Base-by-base conservation (phyloP, 2,888 invertebrate genomes). In the Augochlorella aurata region DNA sequence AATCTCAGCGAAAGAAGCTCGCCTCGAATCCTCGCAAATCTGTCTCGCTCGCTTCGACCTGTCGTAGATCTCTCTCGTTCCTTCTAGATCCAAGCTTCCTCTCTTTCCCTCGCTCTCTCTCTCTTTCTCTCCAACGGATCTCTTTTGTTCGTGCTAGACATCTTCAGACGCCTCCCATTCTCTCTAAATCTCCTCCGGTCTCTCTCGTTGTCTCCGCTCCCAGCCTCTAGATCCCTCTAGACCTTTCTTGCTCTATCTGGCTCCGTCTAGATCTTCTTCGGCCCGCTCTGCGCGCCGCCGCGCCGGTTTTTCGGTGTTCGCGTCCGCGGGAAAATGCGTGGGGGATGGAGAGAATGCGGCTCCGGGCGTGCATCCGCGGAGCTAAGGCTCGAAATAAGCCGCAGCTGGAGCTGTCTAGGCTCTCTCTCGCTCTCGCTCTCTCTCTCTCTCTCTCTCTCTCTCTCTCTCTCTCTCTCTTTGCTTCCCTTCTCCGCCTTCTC, bases 391-490 rank as follows among this genome's bases (percentile, higher is more conserved):
- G 85, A 88, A 88, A 88, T 88, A 88, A 88, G 84, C 85, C 74
- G 44, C 87, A 87, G 88, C 89, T 88, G 87, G 87, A 88, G 87
- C 88, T 85, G 84, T 69, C 82, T 82, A 77, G 81, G 73, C 54
- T 0, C 67, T 70, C n/a, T 68, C 71, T 83, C 82, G 29, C 29
- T 14, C 61, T 29, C 29, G 2, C 44, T 63, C 80, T 63, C 61
- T 69, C 38, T 5, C 38, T 38, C 38, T 5, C 38, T 38, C 38
- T 38, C 38, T 38, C 38, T 5, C 38, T 38, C 38, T 7, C 38
- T 5, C 38, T 38, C 38, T 5, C 38, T 38, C 38, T 38, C 38
- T 38, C 38, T 38, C 38, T 5, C 38, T 7, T n/a, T 66, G 38
- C 38, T 38, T 38, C 38, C 38, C 38, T 38, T 4, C 38, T 38